Conservation (phyloP, 2,888 invertebrate species). For the Gerosis bhagava region DNA sequence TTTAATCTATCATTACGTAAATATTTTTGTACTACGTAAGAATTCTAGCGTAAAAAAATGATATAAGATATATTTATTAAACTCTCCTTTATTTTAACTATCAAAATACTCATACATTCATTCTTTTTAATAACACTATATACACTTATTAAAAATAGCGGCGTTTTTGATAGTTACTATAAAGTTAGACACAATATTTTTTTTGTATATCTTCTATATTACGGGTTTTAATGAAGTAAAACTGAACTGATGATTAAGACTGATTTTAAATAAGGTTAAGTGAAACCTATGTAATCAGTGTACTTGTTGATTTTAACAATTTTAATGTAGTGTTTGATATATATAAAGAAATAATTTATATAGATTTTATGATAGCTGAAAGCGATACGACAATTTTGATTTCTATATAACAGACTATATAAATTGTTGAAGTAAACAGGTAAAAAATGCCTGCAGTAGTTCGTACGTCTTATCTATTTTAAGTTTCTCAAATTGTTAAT, state of each 20-base stretch:
- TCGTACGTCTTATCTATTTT: conserved; percentile 3
- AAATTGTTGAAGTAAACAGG: conserved; percentile 77
- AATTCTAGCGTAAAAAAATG: no score
- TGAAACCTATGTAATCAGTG: no score
- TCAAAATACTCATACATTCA: conserved; percentile 1
- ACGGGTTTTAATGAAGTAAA: no score
- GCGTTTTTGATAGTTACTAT: conserved; percentile 20
- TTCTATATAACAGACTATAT: conserved; percentile 48
- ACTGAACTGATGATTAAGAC: no score
- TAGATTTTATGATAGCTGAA: conserved; percentile 65
- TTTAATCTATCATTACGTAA: not conserved
- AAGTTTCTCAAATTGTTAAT: conserved; percentile 45
- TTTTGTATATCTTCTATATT: conserved; percentile 55
- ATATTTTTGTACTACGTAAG: conserved; percentile 15
- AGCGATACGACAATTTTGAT: conserved; percentile 72
- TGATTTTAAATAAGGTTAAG: no score
- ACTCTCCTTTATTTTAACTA: conserved; percentile 16
- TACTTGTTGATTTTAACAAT: conserved; percentile 56
- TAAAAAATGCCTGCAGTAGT: conserved; percentile 45
- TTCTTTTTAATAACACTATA: not conserved
- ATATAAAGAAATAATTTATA: conserved; percentile 49
- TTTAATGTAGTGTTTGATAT: conserved; percentile 50
- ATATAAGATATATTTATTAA: not conserved
- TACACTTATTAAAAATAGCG: no score
- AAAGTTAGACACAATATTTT: not conserved